phyloP scores from a whole-genome alignment of 2,113 vertebrate species.

The Tamias sibiricus region DNA sequence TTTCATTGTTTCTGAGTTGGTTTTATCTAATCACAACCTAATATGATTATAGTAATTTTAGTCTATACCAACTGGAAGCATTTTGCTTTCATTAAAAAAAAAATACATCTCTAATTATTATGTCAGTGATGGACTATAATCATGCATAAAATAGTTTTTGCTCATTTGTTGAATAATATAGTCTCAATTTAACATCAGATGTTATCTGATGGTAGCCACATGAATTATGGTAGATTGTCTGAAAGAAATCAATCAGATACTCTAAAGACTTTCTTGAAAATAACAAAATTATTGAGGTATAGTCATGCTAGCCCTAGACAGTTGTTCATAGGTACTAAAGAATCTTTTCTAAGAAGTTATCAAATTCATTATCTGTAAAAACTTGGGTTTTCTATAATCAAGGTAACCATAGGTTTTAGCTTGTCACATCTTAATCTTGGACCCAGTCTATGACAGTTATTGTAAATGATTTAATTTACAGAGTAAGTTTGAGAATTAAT shows the following conservation, averaged over 20 bases:
- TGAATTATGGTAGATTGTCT: background rate
- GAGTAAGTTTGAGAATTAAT: background rate
- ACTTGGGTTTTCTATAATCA: background rate
- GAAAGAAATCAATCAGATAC: background rate
- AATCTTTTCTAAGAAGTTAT: conserved; percentile 37
- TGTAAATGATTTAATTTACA: background rate
- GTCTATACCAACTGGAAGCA: background rate
- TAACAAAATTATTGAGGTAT: background rate
- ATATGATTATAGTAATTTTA: conserved; percentile 23
- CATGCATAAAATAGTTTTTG: background rate
- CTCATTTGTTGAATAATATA: conserved; percentile 45
- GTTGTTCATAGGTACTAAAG: background rate
- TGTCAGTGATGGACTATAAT: conserved; percentile 33
- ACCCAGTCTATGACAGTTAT: background rate
- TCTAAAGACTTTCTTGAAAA: conserved; percentile 1
- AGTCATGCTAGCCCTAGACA: background rate
- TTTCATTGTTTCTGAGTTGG: conserved; percentile 2
- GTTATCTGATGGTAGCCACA: background rate
- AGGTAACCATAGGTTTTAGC: background rate
- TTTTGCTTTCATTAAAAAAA: conserved; percentile 50
- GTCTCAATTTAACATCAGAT: conserved; percentile 2
- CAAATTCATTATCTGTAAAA: background rate
- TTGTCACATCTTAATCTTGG: background rate
- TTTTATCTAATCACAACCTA: conserved; percentile 37
- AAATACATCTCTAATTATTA: conserved; percentile 28